Evolutionary conservation across 2,888 invertebrate species (phyloP).

Genomic region (Cerceris rybyensis): DNA sequence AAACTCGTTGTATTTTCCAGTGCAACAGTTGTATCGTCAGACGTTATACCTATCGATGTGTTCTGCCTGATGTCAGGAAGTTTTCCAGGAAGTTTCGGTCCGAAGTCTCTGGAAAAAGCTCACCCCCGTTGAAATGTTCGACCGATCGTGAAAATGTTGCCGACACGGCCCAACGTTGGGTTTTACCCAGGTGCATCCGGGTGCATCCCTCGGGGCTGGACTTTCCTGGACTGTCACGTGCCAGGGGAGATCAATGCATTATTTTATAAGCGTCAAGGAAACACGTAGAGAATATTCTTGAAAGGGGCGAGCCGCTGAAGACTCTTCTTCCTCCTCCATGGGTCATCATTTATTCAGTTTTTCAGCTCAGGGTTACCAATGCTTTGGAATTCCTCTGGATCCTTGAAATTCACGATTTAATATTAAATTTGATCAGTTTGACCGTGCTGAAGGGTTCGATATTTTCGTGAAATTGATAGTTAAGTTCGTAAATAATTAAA

Average conservation of each 20-base stretch:
- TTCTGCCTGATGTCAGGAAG: constrained; percentile 48
- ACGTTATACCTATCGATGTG: constrained; percentile 38
- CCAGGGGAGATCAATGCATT: constrained; percentile 48
- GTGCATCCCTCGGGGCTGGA: constrained; percentile 48
- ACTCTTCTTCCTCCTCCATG: constrained; percentile 3
- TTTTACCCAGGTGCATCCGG: constrained; percentile 47
- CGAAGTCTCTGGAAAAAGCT: constrained; percentile 46
- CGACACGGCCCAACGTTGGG: constrained; percentile 29
- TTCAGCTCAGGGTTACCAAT: too few species aligned
- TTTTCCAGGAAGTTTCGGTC: constrained; percentile 50
- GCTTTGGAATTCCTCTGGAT: too few species aligned
- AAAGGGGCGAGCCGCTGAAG: constrained; percentile 1
- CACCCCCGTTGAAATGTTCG: constrained; percentile 35
- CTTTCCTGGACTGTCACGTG: constrained; percentile 47
- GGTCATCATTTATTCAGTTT: constrained; percentile 31
- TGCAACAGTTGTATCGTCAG: constrained; percentile 57
- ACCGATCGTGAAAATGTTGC: constrained; percentile 53
- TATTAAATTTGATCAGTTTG: too few species aligned
- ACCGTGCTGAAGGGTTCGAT: too few species aligned
- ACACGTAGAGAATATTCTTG: constrained; percentile 7
- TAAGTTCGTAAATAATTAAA: too few species aligned
- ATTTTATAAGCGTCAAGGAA: constrained; percentile 47
- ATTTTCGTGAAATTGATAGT: too few species aligned
- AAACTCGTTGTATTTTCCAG: constrained; percentile 1
- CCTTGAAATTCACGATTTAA: too few species aligned